Base-by-base conservation (phyloP, 2,888 invertebrate genomes). In the Ceramica pisi region DNA sequence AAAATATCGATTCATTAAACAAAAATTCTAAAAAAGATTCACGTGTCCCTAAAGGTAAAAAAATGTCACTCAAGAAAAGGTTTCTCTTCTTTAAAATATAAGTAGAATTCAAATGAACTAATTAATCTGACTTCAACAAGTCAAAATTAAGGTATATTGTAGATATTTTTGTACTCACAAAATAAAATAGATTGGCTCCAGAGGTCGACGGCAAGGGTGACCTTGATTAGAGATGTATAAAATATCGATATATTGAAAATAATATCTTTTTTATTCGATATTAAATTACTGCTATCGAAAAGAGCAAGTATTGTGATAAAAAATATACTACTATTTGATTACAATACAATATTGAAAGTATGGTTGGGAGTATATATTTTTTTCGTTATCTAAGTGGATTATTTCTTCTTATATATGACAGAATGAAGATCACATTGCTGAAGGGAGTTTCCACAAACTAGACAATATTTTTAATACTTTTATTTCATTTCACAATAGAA, bases 201-300 rank as follows among this genome's bases (percentile, higher is more conserved):
- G 56, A 72, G 80, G 70, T 76, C 76, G 59, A 44, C 67, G 61
- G 63, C 41, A 65, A 59, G 26, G 82, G 73, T 80, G 78, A 78
- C 82, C 82, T 72, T 81, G 62, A 72, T 72, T 80, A 80, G 65
- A 65, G 82, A 65, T 19, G 72, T 53, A 41, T 21, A 46, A 48
- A 23, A 66, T 72, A 78, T 66, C 62, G 78, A 71, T 66, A 66
- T 57, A 44, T 41, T 65, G 59, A n/a, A 56, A 62, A 26, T 57
- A 67, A 60, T 79, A 35, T 56, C 19, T 71, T 81, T 64, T 81
- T 60, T 63, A 72, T 6, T 60, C 9, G 16, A 63, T 82, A 78
- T 82, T 63, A 72, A 68, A 63, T 78, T 72, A 72, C 44, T 35
- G 38, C 31, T 59, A 57, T 51, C 44, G 57, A 77, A 80, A 80